Conservation (phyloP, 2,113 vertebrate species). For the Herpailurus yagouaroundi region DNA sequence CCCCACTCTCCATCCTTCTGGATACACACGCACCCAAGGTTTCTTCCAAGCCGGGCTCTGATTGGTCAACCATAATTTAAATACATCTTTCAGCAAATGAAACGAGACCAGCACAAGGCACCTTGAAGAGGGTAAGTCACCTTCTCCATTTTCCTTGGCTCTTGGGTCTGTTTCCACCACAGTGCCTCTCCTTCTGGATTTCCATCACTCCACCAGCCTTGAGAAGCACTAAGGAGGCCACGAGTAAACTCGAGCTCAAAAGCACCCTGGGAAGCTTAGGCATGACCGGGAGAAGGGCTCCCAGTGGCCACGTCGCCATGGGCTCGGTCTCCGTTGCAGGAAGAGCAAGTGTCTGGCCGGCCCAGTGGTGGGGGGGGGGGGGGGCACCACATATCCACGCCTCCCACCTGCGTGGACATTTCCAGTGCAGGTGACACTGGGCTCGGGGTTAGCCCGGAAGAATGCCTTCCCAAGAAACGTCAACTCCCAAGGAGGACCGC, state of each 20-base stretch:
- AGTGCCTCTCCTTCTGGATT: too few species aligned
- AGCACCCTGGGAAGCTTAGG: accelerated
- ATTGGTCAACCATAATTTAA: neutral
- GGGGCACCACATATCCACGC: accelerated
- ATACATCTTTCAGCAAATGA: neutral
- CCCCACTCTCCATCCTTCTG: neutral
- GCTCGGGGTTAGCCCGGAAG: accelerated
- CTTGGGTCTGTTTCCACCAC: neutral
- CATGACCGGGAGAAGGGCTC: accelerated
- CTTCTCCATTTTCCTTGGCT: neutral
- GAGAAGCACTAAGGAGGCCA: too few species aligned
- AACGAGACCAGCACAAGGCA: accelerated
- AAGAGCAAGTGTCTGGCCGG: accelerated
- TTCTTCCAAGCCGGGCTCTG: neutral
- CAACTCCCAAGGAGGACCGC: neutral
- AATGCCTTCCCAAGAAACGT: accelerated
- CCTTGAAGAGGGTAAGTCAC: neutral
- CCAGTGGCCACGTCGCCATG: accelerated
- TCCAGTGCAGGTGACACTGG: neutral
- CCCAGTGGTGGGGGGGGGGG: accelerated
- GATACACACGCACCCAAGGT: neutral
- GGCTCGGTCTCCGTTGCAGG: neutral
- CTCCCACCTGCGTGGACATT: neutral
- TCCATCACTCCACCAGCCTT: accelerated
- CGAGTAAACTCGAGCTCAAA: accelerated